Evolutionary conservation across 2,888 invertebrate genomes (phyloP).

Genomic region (Neoitamus cyanurus): DNA sequence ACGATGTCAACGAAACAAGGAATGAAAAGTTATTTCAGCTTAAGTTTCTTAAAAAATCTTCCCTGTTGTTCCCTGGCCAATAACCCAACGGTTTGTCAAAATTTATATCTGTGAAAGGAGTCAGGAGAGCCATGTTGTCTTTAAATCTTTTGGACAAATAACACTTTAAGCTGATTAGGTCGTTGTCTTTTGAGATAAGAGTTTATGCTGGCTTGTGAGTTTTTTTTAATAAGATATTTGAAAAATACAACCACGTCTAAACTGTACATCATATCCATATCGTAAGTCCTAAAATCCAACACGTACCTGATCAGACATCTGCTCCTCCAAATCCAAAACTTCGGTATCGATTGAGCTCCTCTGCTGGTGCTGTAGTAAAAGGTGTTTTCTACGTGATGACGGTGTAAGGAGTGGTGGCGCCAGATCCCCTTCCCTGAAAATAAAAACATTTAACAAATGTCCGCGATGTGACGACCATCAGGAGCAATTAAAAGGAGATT

Average conservation of each 20-base stretch:
- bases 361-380: conserved; percentile 85
- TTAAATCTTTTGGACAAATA: no score
- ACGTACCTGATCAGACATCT: conserved; percentile 71
- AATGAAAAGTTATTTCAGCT: no score
- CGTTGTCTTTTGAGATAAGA: no score
- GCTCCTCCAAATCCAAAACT: conserved; percentile 79
- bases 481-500: background rate
- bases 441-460: background rate
- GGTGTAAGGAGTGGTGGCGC: conserved; percentile 77
- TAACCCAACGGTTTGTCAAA: no score
- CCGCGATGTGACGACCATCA: no score
- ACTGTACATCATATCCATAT: background rate
- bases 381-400: conserved; percentile 80
- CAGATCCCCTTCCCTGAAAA: conserved; percentile 68
- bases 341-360: conserved; percentile 88
- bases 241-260: background rate
- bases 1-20: no score
- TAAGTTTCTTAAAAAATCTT: no score
- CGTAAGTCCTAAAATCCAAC: background rate
- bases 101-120: no score
- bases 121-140: no score
- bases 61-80: no score
- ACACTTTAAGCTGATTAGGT: no score
- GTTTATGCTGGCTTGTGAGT: background rate
- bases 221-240: background rate